Evolutionary conservation across 2,888 invertebrate species (phyloP), one percentile per base, ranked within the genome.

Genomic region (Mamestra brassicae): DNA sequence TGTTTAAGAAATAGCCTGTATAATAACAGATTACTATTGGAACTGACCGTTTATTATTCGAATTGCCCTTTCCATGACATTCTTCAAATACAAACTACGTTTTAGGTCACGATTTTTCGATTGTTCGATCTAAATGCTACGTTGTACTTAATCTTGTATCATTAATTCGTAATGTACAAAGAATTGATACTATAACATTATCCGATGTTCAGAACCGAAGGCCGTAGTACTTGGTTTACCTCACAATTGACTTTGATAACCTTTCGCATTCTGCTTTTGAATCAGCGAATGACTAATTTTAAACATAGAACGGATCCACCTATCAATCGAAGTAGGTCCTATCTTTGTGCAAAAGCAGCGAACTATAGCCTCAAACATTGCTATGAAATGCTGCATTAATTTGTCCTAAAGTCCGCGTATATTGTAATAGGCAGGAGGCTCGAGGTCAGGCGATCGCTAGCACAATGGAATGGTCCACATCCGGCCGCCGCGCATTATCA

Each of bases 391-490:
- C 85, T 85, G 87, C 81, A 86, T 90, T 88, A 89, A 91, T 92
- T 91, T 90, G 91, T 90, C 90, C 87, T 87, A 87, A 89, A 90
- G 90, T 88, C 90, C 85, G 89, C 89, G 88, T 90, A 89, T 91
- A 89, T 89, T 83, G 71, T 83, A 84, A 77, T 90, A 90, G 90
- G 88, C 89, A 85, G 89, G 89, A 89, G 92, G 89, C 90, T 89
- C 95, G 96, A 96, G 96, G 96, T 95, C 96, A 95, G 83, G 89
- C 92, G 90, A 92, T 93, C 92, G 92, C 91, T 81, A 79, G 82
- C 93, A 94, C 96, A 96, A 96, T 96, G 94, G 95, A 96, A 96
- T 96, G 93, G 95, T 93, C 94, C 90, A 92, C 95, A 96, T 96
- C 96, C 96, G 96, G 96, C 90, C 90, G 87, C 86, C 82, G 89